Percentiles rank a stretch among this genome's conserved stretches.
Conservation (phyloP, 2,797 vertebrate genomes). For the Sparus aurata region DNA sequence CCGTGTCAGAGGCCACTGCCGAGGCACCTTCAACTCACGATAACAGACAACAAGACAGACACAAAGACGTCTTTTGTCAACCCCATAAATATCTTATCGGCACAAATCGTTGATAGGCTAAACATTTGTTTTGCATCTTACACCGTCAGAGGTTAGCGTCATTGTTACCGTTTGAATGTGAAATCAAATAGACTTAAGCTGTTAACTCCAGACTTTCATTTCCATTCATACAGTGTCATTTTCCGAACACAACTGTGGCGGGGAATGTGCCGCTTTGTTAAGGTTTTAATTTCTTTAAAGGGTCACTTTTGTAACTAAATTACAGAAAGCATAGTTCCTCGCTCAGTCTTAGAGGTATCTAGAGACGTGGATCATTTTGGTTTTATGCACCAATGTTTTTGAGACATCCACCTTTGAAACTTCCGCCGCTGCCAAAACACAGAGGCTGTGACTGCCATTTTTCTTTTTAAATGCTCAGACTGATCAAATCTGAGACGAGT, state of each 20-base stretch:
- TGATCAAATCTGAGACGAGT: neutral
- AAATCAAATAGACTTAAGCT: conserved; percentile 77
- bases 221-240: conserved; percentile 53
- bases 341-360: neutral
- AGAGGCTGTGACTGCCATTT: neutral
- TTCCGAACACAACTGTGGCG: conserved; percentile 37
- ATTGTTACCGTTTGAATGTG: conserved; percentile 67
- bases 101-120: conserved; percentile 75
- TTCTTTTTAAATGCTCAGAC: neutral
- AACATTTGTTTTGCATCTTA: conserved; percentile 80
- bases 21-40: conserved; percentile 68
- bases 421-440: neutral
- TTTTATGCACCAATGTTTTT: neutral
- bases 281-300: conserved; percentile 4
- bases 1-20: conserved; percentile 72
- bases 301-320: conserved; percentile 10
- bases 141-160: conserved; percentile 69
- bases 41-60: conserved; percentile 78
- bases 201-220: conserved; percentile 70
- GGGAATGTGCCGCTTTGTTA: neutral
- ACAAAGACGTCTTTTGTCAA: conserved; percentile 75
- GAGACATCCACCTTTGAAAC: neutral
- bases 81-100: conserved; percentile 76
- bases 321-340: neutral
- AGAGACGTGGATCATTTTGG: neutral